Percentiles rank a stretch among this genome's conserved stretches.
Evolutionary conservation across 92 coral and sea anemone species (phyloP).

Genomic region (Umimayanthus kanabou): DNA sequence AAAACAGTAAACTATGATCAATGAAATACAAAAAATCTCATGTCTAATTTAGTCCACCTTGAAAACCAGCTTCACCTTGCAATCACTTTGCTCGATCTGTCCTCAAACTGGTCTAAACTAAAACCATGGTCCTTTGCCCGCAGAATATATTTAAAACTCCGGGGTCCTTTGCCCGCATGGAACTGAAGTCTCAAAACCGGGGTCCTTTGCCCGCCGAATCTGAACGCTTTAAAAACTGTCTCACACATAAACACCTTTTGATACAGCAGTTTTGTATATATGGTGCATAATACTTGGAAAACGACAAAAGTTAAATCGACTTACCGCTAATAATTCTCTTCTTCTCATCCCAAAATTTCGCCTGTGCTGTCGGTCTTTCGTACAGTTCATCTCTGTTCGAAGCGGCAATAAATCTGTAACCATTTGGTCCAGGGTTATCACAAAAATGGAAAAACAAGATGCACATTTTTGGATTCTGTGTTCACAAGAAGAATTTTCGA

Average conservation of each 20-base stretch:
- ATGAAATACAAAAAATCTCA: no score
- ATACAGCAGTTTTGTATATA: no score
- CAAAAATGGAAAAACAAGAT: constrained; percentile 72
- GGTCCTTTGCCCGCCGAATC: background rate
- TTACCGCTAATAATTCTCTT: constrained; percentile 47
- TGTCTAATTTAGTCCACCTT: background rate
- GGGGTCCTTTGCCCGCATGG: background rate
- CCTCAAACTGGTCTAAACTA: background rate
- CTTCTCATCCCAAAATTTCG: constrained; percentile 53
- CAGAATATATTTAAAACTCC: background rate
- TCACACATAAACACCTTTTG: no score
- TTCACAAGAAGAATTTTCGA: background rate
- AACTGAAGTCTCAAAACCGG: background rate
- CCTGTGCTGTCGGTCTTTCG: constrained; percentile 70
- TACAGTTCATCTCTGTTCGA: constrained; percentile 86
- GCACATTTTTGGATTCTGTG: constrained; percentile 55
- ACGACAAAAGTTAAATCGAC: background rate
- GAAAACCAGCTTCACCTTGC: background rate
- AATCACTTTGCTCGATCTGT: background rate
- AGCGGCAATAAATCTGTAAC: constrained; percentile 77
- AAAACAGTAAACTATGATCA: no score
- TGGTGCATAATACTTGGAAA: no score
- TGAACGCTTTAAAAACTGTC: background rate
- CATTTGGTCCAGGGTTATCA: constrained; percentile 69
- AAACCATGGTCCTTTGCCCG: background rate